Evolutionary conservation across 2,888 invertebrate species (phyloP), one percentile per base, ranked within the genome.

Genomic region (Drosophila prostipennis): DNA sequence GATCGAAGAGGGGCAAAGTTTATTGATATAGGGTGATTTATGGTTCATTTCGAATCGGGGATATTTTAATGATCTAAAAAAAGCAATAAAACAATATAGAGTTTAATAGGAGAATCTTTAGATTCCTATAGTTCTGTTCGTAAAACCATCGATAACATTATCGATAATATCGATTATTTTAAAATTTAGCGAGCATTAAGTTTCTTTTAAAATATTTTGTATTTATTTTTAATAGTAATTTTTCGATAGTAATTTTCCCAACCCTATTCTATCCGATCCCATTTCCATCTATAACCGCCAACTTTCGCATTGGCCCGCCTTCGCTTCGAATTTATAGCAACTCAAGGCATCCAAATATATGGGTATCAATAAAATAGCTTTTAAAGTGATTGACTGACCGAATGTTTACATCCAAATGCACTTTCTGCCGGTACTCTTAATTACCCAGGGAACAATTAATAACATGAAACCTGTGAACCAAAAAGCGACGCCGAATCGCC

Each of bases 371-470:
- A 34, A 56, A 34, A 57, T 32, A 8, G 58, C 32, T 34, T 13
- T 57, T 5, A 32, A 32, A 57, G 40, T 57, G 58, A 58, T 32
- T 36, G 26, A n/a, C 53, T 36, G 29, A 39, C 42, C 42, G 19
- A 45, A 10, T 64, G 69, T 45, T 67, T 67, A 64, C 64, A 64
- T 23, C 42, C 43, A 64, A 67, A 64, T 14, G 68, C 64, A 68
- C 64, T 64, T 68, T 68, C 32, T 43, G 53, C 19, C 39, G 23
- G 32, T 11, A 64, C 46, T 61, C 32, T 64, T 64, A 61, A 61
- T 61, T 61, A 61, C 32, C 64, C 39, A 11, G 29, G 14, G 45
- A 64, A 64, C 61, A 64, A 61, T 61, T 61, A 61, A 61, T 64
- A 61, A 64, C 61, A n/a, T 14, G 14, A 46, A 46, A 40, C 65